Evolutionary conservation across 2,888 invertebrate species (phyloP), one percentile per base, ranked within the genome.

Genomic region (Meta bourneti): DNA sequence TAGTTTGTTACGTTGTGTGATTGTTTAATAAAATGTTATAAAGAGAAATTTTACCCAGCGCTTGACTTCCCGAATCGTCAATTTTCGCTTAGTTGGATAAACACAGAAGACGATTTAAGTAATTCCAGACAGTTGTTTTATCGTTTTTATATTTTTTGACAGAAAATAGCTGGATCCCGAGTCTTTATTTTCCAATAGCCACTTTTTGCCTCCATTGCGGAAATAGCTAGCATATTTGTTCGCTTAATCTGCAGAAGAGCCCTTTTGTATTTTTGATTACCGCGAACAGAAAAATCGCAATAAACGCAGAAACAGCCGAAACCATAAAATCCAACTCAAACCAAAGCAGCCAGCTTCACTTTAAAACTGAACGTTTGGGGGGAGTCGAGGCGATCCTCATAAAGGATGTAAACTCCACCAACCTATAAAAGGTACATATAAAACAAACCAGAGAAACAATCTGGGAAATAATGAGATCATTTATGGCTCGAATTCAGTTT

Each of bases 391-490:
- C 16, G 54, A 51, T 19, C 54, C 71, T 51, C 79, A 13, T 70
- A 52, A 52, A 52, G 48, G 84, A 75, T 84, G 34, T 79, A 80
- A 87, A 79, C 79, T 80, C 72, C 72, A 69, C 78, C 78, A 78
- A n/a, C 79, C 83, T 72, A 74, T 80, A 90, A 90, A 83, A 84
- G 79, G 19, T 54, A 77, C 89, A 79, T 78, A 84, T 16, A 79
- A 80, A 80, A 89, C 72, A 89, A 89, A 80, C 19, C 54, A 72
- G 34, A 34, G 84, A 90, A 90, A 84, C 74, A 69, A 79, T 90
- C 71, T 78, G 51, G 61, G 80, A 86, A 85, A 90, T 90, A 90
- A 90, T 90, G 90, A 91, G 82, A 86, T 82, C 78, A 82, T 87
- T 91, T 91, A 82, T 90, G 72, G 52, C 77, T 19, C 77, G 77